Evolutionary conservation across 1,140 invertebrate genomes (phyloP).

Genomic region (Psilanteris sp.): DNA sequence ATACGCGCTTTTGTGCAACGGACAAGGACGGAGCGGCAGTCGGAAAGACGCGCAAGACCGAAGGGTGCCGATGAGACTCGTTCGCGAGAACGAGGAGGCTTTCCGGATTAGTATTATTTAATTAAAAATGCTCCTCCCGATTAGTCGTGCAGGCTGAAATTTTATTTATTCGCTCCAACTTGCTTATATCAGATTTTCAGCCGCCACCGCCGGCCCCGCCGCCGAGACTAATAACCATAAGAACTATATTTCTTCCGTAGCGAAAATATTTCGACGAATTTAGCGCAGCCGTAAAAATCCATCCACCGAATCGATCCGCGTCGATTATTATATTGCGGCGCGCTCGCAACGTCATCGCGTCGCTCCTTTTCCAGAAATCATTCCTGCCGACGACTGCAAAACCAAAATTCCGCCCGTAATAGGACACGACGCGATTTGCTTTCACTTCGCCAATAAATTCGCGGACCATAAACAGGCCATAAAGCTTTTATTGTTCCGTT

Average conservation of each 20-base stretch:
- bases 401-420: too few relatives aligned
- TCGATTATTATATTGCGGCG: too few relatives aligned
- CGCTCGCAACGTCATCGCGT: too few relatives aligned
- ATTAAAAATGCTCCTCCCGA: slow-evolving; percentile 78
- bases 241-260: too few relatives aligned
- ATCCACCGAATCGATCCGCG: too few relatives aligned
- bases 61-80: slow-evolving; percentile 77
- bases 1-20: slow-evolving; percentile 73
- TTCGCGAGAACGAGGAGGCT: slow-evolving; percentile 69
- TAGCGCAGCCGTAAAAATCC: too few relatives aligned
- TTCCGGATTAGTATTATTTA: slow-evolving; percentile 80
- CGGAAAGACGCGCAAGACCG: slow-evolving; percentile 62
- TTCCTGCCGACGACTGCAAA: too few relatives aligned
- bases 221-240: too few relatives aligned
- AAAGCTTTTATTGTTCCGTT: slow-evolving; percentile 72
- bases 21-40: slow-evolving; percentile 49
- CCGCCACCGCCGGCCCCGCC: too few relatives aligned
- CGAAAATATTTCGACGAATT: too few relatives aligned
- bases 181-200: neutral
- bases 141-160: slow-evolving; percentile 60
- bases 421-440: slow-evolving; percentile 33
- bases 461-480: slow-evolving; percentile 72
- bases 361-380: too few relatives aligned
- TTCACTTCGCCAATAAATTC: slow-evolving; percentile 33
- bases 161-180: slow-evolving; percentile 45